phyloP scores from a whole-genome alignment of 2,113 vertebrate genomes.

The Malurus melanocephalus region DNA sequence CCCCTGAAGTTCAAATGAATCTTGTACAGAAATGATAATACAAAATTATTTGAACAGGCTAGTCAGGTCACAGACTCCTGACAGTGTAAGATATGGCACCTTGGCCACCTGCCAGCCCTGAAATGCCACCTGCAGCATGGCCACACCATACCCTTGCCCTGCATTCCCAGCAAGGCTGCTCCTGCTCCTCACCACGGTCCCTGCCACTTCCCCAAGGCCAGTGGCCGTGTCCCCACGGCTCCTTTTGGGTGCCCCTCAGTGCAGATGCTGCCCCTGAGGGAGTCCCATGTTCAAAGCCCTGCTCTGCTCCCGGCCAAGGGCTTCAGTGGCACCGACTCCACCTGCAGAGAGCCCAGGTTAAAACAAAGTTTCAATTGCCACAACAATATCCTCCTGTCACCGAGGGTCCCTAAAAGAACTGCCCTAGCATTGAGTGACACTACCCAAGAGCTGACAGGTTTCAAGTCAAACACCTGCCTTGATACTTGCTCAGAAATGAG shows the following conservation, averaged over 20 bases:
- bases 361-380: not conserved
- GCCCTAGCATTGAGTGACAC: not conserved
- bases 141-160: no score
- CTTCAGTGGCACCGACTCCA: fast-evolving
- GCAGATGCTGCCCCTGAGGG: fast-evolving
- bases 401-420: fast-evolving
- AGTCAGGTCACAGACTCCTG: fast-evolving
- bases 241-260: fast-evolving
- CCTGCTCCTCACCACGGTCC: not conserved
- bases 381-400: not conserved
- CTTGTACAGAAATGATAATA: not conserved
- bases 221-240: fast-evolving
- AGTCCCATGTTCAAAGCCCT: not conserved
- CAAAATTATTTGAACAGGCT: not conserved
- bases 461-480: not conserved
- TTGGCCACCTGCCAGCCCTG: not conserved
- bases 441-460: not conserved
- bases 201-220: fast-evolving
- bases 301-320: not conserved
- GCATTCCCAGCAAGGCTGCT: fast-evolving
- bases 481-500: not conserved
- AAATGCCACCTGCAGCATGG: fast-evolving
- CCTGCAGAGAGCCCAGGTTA: fast-evolving
- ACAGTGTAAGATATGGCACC: fast-evolving
- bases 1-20: not conserved